Base-by-base conservation (phyloP, 2,113 vertebrate genomes). In the Pseudopodoces humilis region DNA sequence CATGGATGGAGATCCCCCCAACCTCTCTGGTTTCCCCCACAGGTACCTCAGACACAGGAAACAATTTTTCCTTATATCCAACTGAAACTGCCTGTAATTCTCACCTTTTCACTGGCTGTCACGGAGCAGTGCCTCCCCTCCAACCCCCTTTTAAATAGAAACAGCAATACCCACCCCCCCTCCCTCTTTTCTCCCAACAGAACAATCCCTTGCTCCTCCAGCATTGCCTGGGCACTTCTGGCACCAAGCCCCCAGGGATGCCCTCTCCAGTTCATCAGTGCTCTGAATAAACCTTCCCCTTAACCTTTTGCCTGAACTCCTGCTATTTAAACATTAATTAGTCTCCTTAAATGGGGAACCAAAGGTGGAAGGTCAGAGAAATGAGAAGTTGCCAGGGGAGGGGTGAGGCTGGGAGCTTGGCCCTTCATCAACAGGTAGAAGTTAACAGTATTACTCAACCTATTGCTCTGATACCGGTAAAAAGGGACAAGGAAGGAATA, bases 271-370 rank as follows among this genome's bases (percentile, higher is more conserved):
- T 58, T 62, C 65, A 25, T 64, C 56, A 76, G 37, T 33, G 43
- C 47, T 70, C 68, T 13, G 50, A 83, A 83, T 58, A 83, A 88
- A 86, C 43, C 60, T 86, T 78, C 28, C 52, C n/a, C 77, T 89
- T 3, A 31, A 81, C 77, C 64, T 90, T 47, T 56, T 90, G 76
- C 64, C 64, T 41, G 44, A 70, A 44, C 39, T 92, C 68, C 88
- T 59, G 68, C 59, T 74, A 77, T 90, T 92, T 95, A 95, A 88
- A 93, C 83, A 70, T 88, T 96, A 96, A 92, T 95, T 95, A 93
- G 35, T 30, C 27, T 83, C 60, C 60, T 94, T 90, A 92, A 95
- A 74, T 2, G 23, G 24, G 37, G 17, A 96, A 80, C 28, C 47
- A 60, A 52, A 74, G 91, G 88, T 86, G 56, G 70, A 97, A 95